Base-by-base conservation (phyloP, 2,797 vertebrate genomes). In the Adrianichthys oophorus region DNA sequence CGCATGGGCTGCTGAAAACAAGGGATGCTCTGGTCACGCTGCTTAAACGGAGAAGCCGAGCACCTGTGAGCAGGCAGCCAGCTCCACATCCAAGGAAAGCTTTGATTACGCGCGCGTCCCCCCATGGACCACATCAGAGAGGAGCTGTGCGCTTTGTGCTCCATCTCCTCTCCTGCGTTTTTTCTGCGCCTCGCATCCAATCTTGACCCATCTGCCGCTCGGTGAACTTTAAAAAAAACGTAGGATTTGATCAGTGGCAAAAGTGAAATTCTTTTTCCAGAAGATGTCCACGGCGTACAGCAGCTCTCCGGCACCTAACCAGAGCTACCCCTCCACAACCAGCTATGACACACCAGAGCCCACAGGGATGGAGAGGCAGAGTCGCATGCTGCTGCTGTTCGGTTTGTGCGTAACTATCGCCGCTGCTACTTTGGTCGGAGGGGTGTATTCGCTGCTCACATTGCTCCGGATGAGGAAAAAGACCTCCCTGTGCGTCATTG, bases 381-480 rank as follows among this genome's bases (percentile, higher is more conserved):
- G 88, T 41, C 92, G 90, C 57, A 26, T 26, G 26, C 49, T 90
- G 56, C 74, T 93, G 65, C 88, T 99, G 0, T 94, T 98, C 79
- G 91, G 91, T 66, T 79, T 95, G 83, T 97, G 94, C 56, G 85
- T 93, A 29, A 78, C 91, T 44, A 77, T 95, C 74, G 91, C 94
- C 2, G 72, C 92, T 0, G 86, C 87, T 17, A 93, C 93, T 48
- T 86, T 95, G 7, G 72, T 90, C 44, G 95, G 96, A 65, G 93
- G 94, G 52, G 59, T 95, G 43, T 98, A 93, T 73, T 97, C 95
- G 0, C 89, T 99, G 8, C 79, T 92, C 24, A 89, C 91, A 58
- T 85, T 96, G 58, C 81, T 95, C 63, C 92, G 86, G 72, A 93
- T 90, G 92, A 92, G 90, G 62, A 90, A 73, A 44, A 94, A 91